Evolutionary conservation across 2,797 vertebrate genomes (phyloP).

Genomic region (Bryconaethiops microstoma): DNA sequence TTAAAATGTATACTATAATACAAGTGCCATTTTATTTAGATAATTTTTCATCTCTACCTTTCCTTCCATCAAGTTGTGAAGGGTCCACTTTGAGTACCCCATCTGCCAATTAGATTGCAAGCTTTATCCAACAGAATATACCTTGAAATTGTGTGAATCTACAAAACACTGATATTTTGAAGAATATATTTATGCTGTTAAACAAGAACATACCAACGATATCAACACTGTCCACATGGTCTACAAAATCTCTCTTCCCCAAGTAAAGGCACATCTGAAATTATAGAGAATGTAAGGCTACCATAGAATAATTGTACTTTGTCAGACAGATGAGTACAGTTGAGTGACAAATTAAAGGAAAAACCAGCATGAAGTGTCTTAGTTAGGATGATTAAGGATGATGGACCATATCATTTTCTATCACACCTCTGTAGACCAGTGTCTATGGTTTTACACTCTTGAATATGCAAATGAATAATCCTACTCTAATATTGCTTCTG

Average conservation of each 20-base stretch:
- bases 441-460: no score
- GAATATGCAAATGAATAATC: no score
- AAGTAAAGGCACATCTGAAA: constrained; percentile 86
- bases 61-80: constrained; percentile 82
- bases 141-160: neutral
- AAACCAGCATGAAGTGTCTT: no score
- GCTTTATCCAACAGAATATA: neutral
- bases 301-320: neutral
- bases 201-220: constrained; percentile 76
- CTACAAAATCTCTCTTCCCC: constrained; percentile 89
- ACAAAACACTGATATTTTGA: neutral
- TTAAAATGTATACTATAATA: neutral
- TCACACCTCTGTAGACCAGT: no score
- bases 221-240: constrained; percentile 85
- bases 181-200: neutral
- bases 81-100: constrained; percentile 87
- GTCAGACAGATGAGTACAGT: no score
- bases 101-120: constrained; percentile 72
- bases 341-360: no score
- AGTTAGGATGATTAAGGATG: no score
- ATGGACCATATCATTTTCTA: no score
- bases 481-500: no score
- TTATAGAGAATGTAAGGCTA: neutral
- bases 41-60: constrained; percentile 74
- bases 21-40: neutral